A percentile compares a stretch with the other conserved stretches of the same genome.
These are phyloP conservation scores for Corythornis vintsioides DNA, from an alignment of 2,113 vertebrate species.

Conservation along the genomic window DNA sequence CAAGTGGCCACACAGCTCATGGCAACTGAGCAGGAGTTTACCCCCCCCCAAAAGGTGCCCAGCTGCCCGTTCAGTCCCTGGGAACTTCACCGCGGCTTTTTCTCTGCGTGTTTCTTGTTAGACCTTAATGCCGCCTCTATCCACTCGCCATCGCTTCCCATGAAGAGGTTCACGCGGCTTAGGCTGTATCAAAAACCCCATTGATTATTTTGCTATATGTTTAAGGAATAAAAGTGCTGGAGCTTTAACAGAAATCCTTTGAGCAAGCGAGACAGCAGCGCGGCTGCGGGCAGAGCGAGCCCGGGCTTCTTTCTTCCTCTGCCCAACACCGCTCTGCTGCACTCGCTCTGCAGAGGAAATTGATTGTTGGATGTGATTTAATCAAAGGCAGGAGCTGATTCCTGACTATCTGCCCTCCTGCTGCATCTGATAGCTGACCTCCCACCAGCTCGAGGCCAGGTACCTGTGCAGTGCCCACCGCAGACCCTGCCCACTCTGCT, in stretches of 20 bases:
- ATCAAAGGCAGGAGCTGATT: background rate
- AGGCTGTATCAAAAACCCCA: slow-evolving; percentile 61
- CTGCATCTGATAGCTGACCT: background rate
- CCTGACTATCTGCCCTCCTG: background rate
- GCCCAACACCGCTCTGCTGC: background rate
- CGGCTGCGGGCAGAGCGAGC: background rate
- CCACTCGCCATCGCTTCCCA: background rate
- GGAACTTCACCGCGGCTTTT: background rate
- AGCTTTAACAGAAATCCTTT: slow-evolving; percentile 53
- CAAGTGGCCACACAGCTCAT: background rate
- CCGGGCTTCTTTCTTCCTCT: background rate
- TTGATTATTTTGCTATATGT: slow-evolving; percentile 67
- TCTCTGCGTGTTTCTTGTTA: background rate
- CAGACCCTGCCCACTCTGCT: background rate
- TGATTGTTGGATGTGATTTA: background rate
- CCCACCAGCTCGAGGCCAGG: background rate
- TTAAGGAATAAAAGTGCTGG: slow-evolving; percentile 68
- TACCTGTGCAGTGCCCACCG: fast-evolving
- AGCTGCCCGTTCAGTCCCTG: background rate
- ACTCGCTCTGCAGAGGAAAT: background rate
- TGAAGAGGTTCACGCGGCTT: background rate
- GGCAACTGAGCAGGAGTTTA: fast-evolving
- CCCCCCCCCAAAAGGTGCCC: background rate
- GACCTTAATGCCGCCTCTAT: slow-evolving; percentile 18
- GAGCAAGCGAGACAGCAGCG: slow-evolving; percentile 10